These are phyloP conservation scores for Calosoma granatense DNA, from an alignment of 1,140 invertebrate species.

Conservation along the genomic window DNA sequence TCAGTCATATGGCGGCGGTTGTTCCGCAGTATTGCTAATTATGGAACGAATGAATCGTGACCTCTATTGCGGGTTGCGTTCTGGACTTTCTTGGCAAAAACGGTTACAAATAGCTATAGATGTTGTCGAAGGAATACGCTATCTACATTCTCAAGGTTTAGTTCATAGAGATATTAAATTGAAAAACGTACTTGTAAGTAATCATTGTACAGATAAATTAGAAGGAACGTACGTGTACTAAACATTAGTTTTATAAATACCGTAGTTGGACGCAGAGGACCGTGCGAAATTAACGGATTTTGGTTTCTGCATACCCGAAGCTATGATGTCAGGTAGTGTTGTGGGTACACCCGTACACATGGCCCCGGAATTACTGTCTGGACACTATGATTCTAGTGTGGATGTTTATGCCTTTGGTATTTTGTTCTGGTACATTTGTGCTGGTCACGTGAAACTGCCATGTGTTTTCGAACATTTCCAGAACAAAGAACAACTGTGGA, in stretches of 20 bases:
- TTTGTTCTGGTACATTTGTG: slow-evolving; percentile 84
- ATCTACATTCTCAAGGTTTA: slow-evolving; percentile 78
- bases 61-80: slow-evolving; percentile 69
- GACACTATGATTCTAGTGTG: slow-evolving; percentile 74
- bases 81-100: slow-evolving; percentile 54
- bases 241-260: too few species aligned
- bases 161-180: slow-evolving; percentile 86
- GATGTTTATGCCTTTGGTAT: slow-evolving; percentile 90
- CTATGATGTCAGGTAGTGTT: slow-evolving; percentile 80
- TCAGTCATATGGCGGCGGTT: slow-evolving; percentile 55
- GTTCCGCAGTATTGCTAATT: slow-evolving; percentile 69
- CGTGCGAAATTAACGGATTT: slow-evolving; percentile 80
- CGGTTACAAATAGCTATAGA: slow-evolving; percentile 71
- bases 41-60: slow-evolving; percentile 65
- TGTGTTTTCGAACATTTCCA: slow-evolving; percentile 75
- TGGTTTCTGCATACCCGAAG: slow-evolving; percentile 85
- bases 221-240: background rate
- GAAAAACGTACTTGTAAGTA: slow-evolving; percentile 72
- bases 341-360: slow-evolving; percentile 87
- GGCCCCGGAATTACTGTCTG: slow-evolving; percentile 79
- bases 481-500: slow-evolving; percentile 84
- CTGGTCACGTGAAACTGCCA: slow-evolving; percentile 70
- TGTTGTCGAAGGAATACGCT: slow-evolving; percentile 75
- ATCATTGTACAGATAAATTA: slow-evolving; percentile 8
- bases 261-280: slow-evolving; percentile 54